Percentiles rank a stretch among this genome's conserved stretches.
Evolutionary conservation across 2,797 vertebrate species (phyloP).

Genomic region (Hipposideros larvatus): DNA sequence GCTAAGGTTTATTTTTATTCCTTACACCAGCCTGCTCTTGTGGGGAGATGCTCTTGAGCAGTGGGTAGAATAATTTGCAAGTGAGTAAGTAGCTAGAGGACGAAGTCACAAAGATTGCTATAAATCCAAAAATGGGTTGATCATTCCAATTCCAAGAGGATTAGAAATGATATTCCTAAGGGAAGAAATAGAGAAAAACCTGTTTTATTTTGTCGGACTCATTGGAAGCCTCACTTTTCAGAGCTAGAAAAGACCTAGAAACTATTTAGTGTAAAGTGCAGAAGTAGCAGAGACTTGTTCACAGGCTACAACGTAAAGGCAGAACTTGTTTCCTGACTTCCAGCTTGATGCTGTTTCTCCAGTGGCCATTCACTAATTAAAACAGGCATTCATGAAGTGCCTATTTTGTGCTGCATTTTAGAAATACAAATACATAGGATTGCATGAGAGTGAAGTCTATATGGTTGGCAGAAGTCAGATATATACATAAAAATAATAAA

Average conservation of each 20-base stretch:
- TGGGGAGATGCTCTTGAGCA: background rate
- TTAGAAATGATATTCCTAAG: slow-evolving; percentile 22
- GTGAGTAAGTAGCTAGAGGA: background rate
- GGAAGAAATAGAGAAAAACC: background rate
- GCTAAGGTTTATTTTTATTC: slow-evolving; percentile 18
- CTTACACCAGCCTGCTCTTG: background rate
- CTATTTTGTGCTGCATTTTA: background rate
- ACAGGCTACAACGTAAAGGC: background rate
- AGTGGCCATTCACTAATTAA: background rate
- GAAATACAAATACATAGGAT: background rate
- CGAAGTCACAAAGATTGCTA: background rate
- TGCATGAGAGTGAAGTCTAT: background rate
- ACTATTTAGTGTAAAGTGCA: background rate
- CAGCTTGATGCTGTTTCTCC: background rate
- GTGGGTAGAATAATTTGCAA: background rate
- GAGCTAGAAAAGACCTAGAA: background rate
- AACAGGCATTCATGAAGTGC: background rate
- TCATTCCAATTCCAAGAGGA: background rate
- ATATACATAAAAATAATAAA: background rate
- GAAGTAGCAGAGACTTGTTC: background rate
- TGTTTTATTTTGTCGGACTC: background rate
- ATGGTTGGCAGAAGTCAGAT: background rate
- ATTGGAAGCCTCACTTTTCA: slow-evolving; percentile 3
- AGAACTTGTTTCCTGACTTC: background rate
- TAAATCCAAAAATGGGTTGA: background rate